phyloP scores from a whole-genome alignment of 2,797 vertebrate genomes.

The Helicolenus hilgendorfi region DNA sequence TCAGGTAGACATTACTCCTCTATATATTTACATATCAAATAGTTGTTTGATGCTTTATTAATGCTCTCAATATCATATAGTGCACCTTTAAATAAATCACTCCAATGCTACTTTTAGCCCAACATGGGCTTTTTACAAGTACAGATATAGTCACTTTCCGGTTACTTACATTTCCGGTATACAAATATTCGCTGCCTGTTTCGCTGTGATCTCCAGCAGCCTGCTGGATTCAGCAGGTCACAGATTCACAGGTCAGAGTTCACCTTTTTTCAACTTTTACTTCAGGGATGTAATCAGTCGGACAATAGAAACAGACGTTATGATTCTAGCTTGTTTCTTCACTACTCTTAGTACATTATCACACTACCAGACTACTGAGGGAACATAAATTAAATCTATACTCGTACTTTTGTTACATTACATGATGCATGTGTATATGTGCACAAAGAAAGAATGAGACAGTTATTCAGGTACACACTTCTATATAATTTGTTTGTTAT shows the following conservation, averaged over 20 bases:
- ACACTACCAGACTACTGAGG: not conserved
- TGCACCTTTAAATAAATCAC: too few species aligned
- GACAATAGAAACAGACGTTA: not conserved
- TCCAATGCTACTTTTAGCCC: not conserved
- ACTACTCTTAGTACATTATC: not conserved
- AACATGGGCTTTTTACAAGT: not conserved
- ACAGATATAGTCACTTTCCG: not conserved
- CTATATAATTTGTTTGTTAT: not conserved
- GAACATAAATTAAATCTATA: not conserved
- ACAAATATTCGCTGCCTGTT: not conserved
- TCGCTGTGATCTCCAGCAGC: not conserved
- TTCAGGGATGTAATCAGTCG: not conserved
- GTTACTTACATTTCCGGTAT: not conserved
- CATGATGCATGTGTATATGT: not conserved
- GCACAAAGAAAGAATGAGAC: not conserved
- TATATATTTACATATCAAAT: not conserved
- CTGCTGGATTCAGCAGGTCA: too few species aligned
- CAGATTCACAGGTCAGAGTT: conserved; percentile 3
- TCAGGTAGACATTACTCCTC: too few species aligned
- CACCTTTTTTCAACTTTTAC: not conserved
- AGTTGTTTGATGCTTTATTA: too few species aligned
- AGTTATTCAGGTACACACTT: not conserved
- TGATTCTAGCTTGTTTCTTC: not conserved
- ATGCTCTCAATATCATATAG: too few species aligned
- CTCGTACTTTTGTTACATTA: not conserved